These are phyloP conservation scores for Dysmachus trigonus DNA, from an alignment of 2,888 invertebrate genomes.

Conservation along the genomic window DNA sequence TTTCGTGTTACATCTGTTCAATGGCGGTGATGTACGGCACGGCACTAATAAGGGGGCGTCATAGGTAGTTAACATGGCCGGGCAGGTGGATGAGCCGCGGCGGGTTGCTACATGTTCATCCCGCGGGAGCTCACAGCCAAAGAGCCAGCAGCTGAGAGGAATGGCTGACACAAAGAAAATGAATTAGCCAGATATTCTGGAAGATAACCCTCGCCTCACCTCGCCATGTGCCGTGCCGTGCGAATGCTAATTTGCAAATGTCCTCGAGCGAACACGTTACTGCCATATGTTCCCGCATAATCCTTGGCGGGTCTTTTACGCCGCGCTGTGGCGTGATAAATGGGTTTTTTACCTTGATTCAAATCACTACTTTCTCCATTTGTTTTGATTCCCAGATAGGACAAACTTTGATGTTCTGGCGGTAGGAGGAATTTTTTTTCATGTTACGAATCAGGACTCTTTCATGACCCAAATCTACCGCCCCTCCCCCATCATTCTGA, in stretches of 20 bases:
- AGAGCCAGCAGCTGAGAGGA: background rate
- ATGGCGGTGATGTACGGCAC: background rate
- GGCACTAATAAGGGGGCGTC: background rate
- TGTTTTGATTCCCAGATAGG: slow-evolving; percentile 34
- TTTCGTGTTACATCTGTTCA: background rate
- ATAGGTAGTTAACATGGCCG: background rate
- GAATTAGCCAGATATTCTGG: background rate
- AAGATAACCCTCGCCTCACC: background rate
- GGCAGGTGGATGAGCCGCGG: background rate
- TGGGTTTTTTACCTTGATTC: slow-evolving; percentile 32
- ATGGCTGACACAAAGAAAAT: background rate
- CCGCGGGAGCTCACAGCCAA: background rate
- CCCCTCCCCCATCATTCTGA: background rate
- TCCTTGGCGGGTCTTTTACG: background rate
- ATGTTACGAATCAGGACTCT: background rate
- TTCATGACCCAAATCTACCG: background rate
- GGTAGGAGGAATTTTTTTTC: slow-evolving; percentile 3
- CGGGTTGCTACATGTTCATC: background rate
- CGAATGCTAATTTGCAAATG: slow-evolving; percentile 17
- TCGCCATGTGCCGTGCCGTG: background rate
- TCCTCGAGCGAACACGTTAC: background rate
- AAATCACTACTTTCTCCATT: slow-evolving; percentile 37
- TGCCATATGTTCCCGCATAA: slow-evolving; percentile 16
- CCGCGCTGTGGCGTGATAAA: slow-evolving; percentile 13
- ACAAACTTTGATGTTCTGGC: background rate